Conservation (phyloP, 30 jellyfish, hydroid and myxozoan species). For the Hydractinia symbiolongicarpus region DNA sequence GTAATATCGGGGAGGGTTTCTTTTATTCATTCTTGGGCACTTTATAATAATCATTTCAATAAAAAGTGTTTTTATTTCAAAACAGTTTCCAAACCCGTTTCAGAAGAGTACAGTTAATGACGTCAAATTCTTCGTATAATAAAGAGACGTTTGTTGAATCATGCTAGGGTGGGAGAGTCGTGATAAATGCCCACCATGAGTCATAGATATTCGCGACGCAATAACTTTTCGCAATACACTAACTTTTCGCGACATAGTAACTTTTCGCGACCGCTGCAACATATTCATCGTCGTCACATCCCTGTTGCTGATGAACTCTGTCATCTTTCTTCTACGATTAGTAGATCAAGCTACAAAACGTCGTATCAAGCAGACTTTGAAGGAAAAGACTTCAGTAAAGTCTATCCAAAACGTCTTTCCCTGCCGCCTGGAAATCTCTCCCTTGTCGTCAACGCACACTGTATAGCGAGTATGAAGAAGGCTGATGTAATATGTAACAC, state of each 20-base stretch:
- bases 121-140: no score
- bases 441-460: neutral
- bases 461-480: neutral
- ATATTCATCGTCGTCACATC: neutral
- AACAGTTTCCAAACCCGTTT: no score
- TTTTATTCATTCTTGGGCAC: no score
- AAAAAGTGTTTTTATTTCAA: no score
- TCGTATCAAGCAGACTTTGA: slow-evolving; percentile 9
- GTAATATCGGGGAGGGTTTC: no score
- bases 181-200: no score
- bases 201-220: no score
- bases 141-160: no score
- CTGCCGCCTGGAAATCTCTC: neutral
- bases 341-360: neutral
- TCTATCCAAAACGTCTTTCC: neutral
- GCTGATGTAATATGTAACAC: neutral
- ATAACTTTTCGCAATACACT: no score
- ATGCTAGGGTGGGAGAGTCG: no score
- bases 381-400: neutral
- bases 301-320: neutral
- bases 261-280: neutral
- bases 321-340: neutral
- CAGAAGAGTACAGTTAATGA: no score
- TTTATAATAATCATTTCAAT: no score
- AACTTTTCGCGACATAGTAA: neutral